Percentiles rank a stretch among this genome's conserved stretches.
Evolutionary conservation across 2,113 vertebrate species (phyloP).

Genomic region (Microcebus jonahi): DNA sequence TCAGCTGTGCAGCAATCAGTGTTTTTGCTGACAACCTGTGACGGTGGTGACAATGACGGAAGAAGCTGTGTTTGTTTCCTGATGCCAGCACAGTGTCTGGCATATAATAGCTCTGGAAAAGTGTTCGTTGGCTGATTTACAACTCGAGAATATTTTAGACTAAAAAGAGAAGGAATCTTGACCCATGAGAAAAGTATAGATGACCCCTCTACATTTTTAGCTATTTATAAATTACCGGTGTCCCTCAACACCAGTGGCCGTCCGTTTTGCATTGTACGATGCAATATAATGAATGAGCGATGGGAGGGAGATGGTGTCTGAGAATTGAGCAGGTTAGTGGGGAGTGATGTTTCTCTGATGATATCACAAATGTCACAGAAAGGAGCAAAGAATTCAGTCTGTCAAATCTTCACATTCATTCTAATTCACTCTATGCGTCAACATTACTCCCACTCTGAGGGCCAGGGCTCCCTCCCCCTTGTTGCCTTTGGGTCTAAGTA

Average conservation of each 20-base stretch:
- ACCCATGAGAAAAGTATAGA: not conserved
- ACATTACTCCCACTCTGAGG: not conserved
- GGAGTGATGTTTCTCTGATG: not conserved
- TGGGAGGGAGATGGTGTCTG: not conserved
- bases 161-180: not conserved
- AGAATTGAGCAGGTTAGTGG: not conserved
- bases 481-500: not conserved
- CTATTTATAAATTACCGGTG: not conserved
- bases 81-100: not conserved
- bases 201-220: not conserved
- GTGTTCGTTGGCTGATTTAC: not conserved
- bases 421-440: not conserved
- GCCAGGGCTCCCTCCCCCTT: not conserved
- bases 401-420: not conserved
- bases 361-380: not conserved
- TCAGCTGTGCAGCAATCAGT: not conserved
- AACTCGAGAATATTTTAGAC: not conserved
- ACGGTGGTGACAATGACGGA: fast-evolving
- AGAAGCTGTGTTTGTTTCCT: not conserved
- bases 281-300: not conserved
- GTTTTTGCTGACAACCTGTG: not conserved
- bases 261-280: not conserved
- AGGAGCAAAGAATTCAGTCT: not conserved
- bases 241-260: not conserved
- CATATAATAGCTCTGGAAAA: not conserved